Evolutionary conservation across 2,888 invertebrate species (phyloP), one percentile per base, ranked within the genome.

Genomic region (Heliconius hortense): DNA sequence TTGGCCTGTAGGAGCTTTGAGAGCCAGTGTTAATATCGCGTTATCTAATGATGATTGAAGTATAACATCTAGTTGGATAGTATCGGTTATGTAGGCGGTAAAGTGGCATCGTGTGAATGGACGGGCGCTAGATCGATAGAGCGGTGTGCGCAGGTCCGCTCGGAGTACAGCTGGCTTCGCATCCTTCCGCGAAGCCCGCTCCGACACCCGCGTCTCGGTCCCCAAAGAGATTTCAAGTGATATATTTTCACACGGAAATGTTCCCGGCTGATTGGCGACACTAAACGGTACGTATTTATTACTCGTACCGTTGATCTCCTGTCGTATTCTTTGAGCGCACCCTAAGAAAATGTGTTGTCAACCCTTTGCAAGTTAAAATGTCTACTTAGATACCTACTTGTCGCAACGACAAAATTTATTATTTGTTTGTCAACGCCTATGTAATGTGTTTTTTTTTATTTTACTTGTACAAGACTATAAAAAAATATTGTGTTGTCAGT

Each of bases 41-140:
- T 90, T 93, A 93, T 92, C 92, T 88, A 89, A 89, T 88, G 88
- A 87, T 90, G 91, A 91, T 93, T 91, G 89, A 86, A 86, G 88
- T 90, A 87, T 89, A 90, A 89, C 89, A 88, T 85, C 79, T 84
- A 85, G 81, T 85, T 82, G 86, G 85, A 82, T 79, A 80, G 78
- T 85, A 85, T 85, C 84, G 88, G 39, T 87, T 88, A 90, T 89
- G 92, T 92, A 90, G 93, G 92, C 89, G 91, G 88, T 79, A 86
- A 86, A 87, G 87, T 86, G 89, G 87, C 84, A 85, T 86, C 86
- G 83, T 87, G 90, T 93, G 93, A 93, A 93, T 92, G 91, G 90
- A 88, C 84, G 84, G 83, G 81, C 81, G 81, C 78, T 77, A 87
- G 91, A 93, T 93, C 93, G 93, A 93, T 94, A 90, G 83, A 87